Evolutionary conservation across 1,140 invertebrate species (phyloP).

Genomic region (Conus betulinus): DNA sequence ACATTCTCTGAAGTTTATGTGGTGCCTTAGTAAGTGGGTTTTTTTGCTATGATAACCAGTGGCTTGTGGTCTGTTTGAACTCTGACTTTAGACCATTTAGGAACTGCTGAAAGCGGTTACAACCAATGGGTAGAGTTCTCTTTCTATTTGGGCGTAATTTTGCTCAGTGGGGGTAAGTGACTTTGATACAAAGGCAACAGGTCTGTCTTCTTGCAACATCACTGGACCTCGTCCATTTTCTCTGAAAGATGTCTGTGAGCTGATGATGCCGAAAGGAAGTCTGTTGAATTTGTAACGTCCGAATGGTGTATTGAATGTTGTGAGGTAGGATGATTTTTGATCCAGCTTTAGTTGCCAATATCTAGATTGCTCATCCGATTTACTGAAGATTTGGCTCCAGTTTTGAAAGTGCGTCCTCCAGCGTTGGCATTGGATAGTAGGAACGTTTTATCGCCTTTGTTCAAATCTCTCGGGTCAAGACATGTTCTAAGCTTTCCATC

Average conservation of each 20-base stretch:
- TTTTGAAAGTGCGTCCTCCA: no score
- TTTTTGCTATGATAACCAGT: conserved; percentile 43
- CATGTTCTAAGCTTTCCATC: conserved; percentile 76
- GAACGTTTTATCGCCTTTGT: conserved; percentile 74
- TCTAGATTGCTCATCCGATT: conserved; percentile 52
- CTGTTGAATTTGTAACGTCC: no score
- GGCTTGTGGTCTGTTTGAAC: conserved; percentile 65
- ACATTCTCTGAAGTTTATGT: conserved; percentile 52
- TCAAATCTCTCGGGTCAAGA: conserved; percentile 77
- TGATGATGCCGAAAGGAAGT: conserved; percentile 71
- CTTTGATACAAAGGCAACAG: conserved; percentile 73
- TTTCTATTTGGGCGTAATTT: conserved; percentile 77
- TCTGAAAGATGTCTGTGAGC: conserved; percentile 61
- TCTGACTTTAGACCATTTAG: conserved; percentile 64
- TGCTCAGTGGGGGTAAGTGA: conserved; percentile 70
- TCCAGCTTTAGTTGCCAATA: no score
- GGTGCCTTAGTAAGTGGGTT: conserved; percentile 49
- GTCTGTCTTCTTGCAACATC: no score
- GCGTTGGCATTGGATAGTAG: no score
- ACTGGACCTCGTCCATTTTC: conserved; percentile 63
- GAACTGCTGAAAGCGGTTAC: conserved; percentile 78
- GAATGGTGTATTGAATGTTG: no score
- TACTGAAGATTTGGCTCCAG: conserved; percentile 45
- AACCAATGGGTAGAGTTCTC: conserved; percentile 76
- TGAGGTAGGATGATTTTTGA: no score